Evolutionary conservation across 2,113 vertebrate genomes (phyloP).

Genomic region (Clarias batrachus): DNA sequence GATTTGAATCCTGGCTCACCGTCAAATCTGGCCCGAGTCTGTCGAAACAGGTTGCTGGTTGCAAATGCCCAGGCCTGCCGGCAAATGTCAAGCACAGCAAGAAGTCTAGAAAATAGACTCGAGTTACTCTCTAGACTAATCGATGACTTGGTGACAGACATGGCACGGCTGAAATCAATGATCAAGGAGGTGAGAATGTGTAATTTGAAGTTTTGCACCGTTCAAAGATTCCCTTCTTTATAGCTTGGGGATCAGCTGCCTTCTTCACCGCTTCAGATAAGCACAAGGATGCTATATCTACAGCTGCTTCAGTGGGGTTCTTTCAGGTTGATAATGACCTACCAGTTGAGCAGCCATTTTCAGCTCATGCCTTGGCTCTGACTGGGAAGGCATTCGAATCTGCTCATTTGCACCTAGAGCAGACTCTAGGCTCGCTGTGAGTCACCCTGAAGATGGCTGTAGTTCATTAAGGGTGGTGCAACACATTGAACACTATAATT

Average conservation of each 20-base stretch:
- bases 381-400: background rate
- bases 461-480: background rate
- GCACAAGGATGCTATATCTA: background rate
- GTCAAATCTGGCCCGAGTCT: conserved; percentile 19
- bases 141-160: conserved; percentile 14
- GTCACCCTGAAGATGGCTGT: background rate
- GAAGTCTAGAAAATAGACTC: conserved; percentile 1
- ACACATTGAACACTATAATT: background rate
- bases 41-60: background rate
- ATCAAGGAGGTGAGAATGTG: background rate
- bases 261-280: background rate
- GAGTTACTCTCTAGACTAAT: background rate
- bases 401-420: background rate
- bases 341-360: background rate
- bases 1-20: conserved; percentile 20
- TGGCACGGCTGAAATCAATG: background rate
- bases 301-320: background rate
- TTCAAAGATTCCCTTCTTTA: background rate
- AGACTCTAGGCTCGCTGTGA: background rate
- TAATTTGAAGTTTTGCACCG: background rate
- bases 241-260: background rate
- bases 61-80: background rate
- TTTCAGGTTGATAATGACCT: background rate
- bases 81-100: conserved; percentile 15
- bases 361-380: background rate